These are phyloP conservation scores for Thinocorus orbignyianus DNA, from an alignment of 2,113 vertebrate species.

Conservation along the genomic window DNA sequence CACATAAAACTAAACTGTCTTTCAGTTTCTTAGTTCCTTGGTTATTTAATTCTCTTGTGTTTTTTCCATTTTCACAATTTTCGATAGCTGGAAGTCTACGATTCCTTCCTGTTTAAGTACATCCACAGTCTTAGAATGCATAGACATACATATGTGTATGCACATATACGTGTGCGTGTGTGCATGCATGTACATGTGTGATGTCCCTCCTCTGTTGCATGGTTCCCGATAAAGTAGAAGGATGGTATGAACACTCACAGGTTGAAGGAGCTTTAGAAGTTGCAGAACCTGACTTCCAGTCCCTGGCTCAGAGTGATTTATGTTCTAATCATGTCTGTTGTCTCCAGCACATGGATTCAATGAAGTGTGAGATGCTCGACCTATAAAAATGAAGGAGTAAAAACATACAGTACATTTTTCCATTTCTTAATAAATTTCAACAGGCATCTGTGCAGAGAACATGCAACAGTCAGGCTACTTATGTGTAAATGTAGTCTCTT, in stretches of 20 bases:
- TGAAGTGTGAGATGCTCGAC: not conserved
- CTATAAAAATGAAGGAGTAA: not conserved
- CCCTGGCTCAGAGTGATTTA: not conserved
- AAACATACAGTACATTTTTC: not conserved
- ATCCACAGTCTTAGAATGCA: not conserved
- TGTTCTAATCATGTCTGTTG: not conserved
- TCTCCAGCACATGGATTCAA: slow-evolving; percentile 7
- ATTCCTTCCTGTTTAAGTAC: not conserved
- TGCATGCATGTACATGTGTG: fast-evolving
- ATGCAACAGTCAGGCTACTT: not conserved
- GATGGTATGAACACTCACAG: not conserved
- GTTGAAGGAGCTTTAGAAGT: not conserved
- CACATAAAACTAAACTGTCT: not conserved
- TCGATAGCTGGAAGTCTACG: not conserved
- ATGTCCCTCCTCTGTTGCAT: not conserved
- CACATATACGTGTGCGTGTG: fast-evolving
- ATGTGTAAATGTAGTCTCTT: not conserved
- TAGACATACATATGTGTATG: too few relatives aligned
- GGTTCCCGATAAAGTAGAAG: not conserved
- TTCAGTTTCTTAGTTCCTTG: not conserved
- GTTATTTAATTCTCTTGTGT: not conserved
- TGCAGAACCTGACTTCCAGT: not conserved
- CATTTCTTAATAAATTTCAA: not conserved
- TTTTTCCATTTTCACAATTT: not conserved
- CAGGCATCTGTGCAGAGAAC: not conserved